Percentiles rank a stretch among this genome's conserved stretches.
These are phyloP conservation scores for Psix sp. DNA, from an alignment of 1,140 invertebrate genomes.

Conservation along the genomic window DNA sequence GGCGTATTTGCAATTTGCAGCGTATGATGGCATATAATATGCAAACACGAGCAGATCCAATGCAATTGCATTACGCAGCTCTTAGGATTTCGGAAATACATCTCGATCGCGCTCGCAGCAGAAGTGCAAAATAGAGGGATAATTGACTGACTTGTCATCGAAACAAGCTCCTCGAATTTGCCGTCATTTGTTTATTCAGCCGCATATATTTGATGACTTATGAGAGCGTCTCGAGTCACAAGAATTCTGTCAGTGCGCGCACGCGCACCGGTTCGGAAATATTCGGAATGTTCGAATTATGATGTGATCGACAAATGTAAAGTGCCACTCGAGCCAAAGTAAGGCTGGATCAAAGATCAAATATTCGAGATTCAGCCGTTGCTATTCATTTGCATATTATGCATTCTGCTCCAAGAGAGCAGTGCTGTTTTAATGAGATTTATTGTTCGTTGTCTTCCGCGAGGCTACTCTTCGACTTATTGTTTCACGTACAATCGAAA, in stretches of 20 bases:
- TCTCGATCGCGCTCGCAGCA: constrained; percentile 26
- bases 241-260: constrained; percentile 26
- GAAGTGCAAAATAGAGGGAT: constrained; percentile 46
- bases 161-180: constrained; percentile 33
- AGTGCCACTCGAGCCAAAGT: constrained; percentile 29
- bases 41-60: constrained; percentile 40
- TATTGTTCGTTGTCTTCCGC: constrained; percentile 34
- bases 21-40: constrained; percentile 32
- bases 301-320: constrained; percentile 37
- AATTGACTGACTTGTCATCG: constrained; percentile 53
- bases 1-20: constrained; percentile 49
- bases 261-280: not conserved
- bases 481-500: constrained; percentile 6
- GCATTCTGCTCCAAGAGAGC: constrained; percentile 36
- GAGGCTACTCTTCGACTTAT: constrained; percentile 6
- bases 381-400: constrained; percentile 41
- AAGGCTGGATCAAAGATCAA: constrained; percentile 33
- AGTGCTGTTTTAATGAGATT: constrained; percentile 37
- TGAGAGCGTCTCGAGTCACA: constrained; percentile 28
- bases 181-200: constrained; percentile 42
- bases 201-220: constrained; percentile 42
- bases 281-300: constrained; percentile 44
- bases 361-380: constrained; percentile 32
- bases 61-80: constrained; percentile 65
- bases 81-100: constrained; percentile 50